These are phyloP conservation scores for Orientallactaga sibirica DNA, from an alignment of 2,797 vertebrate species.

Conservation along the genomic window DNA sequence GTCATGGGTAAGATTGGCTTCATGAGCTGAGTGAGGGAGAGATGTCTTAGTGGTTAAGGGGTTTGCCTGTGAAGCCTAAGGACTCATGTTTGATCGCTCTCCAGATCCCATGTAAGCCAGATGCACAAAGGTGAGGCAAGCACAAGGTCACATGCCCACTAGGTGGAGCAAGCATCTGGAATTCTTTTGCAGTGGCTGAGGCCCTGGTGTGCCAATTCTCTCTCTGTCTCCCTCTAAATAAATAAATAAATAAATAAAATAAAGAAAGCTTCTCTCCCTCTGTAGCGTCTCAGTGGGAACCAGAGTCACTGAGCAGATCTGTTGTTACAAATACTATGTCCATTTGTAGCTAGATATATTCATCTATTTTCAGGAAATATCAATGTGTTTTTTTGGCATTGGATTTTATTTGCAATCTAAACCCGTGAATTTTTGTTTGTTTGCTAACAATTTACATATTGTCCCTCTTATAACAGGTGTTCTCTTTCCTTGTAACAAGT, in stretches of 20 bases:
- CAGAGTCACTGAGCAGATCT: conserved; percentile 58
- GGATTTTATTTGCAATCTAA: conserved; percentile 66
- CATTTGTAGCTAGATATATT: conserved; percentile 71
- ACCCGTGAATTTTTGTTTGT: conserved; percentile 30
- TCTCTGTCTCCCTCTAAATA: not conserved
- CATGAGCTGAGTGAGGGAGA: conserved; percentile 61
- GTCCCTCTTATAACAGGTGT: conserved; percentile 20
- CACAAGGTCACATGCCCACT: too few species aligned
- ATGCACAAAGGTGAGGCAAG: too few species aligned
- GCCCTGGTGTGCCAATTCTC: not conserved
- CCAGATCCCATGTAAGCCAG: too few species aligned
- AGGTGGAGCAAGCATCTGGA: too few species aligned
- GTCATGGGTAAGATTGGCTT: conserved; percentile 52
- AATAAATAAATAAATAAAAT: too few species aligned
- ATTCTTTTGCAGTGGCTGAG: too few species aligned
- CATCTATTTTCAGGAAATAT: conserved; percentile 68
- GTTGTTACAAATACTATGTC: conserved; percentile 67
- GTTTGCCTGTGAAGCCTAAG: too few species aligned
- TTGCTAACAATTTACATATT: conserved; percentile 42
- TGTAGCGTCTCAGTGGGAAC: conserved; percentile 58
- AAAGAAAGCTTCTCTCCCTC: not conserved
- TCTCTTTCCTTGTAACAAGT: conserved; percentile 41
- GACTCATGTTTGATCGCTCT: too few species aligned
- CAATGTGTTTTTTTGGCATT: conserved; percentile 61
- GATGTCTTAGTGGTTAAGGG: not conserved